A percentile compares a stretch with the other conserved stretches of the same genome.
Conservation (phyloP, 2,888 invertebrate species). For the Heliconius aoede region DNA sequence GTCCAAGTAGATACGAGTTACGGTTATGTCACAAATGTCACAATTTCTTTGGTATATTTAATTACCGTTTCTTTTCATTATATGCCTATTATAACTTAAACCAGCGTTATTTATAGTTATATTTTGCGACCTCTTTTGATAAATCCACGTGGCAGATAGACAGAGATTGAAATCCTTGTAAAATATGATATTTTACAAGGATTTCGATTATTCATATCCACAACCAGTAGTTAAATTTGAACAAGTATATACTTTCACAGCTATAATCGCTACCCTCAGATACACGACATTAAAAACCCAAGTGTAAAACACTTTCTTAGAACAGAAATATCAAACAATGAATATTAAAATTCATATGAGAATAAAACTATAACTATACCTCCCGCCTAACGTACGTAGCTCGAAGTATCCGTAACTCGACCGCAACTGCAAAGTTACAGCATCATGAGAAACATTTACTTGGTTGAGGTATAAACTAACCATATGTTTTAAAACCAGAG, state of each 20-base stretch:
- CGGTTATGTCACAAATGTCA: not conserved
- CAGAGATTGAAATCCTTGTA: not conserved
- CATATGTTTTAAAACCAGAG: not conserved
- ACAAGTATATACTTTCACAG: not conserved
- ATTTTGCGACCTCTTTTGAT: no score
- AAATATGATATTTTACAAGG: not conserved
- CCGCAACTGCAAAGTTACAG: slow-evolving; percentile 30
- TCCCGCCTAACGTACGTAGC: not conserved
- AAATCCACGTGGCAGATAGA: not conserved
- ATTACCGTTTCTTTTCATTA: not conserved
- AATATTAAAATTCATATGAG: slow-evolving; percentile 9
- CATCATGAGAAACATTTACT: slow-evolving; percentile 30
- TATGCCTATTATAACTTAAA: not conserved
- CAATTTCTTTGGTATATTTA: not conserved
- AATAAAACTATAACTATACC: slow-evolving; percentile 5
- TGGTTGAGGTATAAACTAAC: slow-evolving; percentile 13
- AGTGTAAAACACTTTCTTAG: not conserved
- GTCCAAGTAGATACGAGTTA: not conserved
- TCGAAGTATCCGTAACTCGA: slow-evolving; percentile 32
- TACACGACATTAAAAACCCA: not conserved
- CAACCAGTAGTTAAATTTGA: not conserved
- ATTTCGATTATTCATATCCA: no score
- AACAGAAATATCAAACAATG: not conserved
- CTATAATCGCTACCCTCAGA: not conserved
- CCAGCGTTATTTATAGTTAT: not conserved